Evolutionary conservation across 2,797 vertebrate genomes (phyloP).

Genomic region (Rhinophrynus dorsalis): DNA sequence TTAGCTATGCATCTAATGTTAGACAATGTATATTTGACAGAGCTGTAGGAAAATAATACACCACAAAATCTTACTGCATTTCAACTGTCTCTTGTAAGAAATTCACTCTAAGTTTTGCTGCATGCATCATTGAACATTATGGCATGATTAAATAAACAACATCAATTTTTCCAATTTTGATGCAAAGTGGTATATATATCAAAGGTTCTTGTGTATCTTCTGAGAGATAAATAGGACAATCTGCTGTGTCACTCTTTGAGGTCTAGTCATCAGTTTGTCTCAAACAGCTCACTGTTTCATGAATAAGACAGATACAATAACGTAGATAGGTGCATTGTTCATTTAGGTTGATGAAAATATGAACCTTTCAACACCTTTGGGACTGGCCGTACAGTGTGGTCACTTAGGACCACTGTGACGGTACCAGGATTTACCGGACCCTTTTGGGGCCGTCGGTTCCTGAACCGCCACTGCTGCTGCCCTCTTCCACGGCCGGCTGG

Average conservation of each 20-base stretch:
- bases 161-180: conserved; percentile 12
- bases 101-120: conserved; percentile 32
- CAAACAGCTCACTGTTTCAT: background rate
- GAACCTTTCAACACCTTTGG: no score
- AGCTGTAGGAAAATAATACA: conserved; percentile 50
- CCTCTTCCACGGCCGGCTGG: no score
- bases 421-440: no score
- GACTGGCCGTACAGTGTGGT: no score
- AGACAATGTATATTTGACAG: conserved; percentile 53
- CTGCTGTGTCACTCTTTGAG: background rate
- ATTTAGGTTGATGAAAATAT: no score
- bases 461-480: no score
- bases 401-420: no score
- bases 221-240: background rate
- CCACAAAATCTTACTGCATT: conserved; percentile 38
- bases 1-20: no score
- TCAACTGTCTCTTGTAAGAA: conserved; percentile 50
- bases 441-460: no score
- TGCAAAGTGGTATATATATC: background rate
- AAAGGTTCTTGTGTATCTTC: background rate
- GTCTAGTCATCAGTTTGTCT: background rate
- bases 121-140: conserved; percentile 3
- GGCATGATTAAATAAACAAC: conserved; percentile 6
- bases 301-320: background rate
- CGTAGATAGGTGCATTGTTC: no score